These are phyloP conservation scores for Microcebus griseorufus DNA, from an alignment of 2,113 vertebrate genomes.

Conservation along the genomic window DNA sequence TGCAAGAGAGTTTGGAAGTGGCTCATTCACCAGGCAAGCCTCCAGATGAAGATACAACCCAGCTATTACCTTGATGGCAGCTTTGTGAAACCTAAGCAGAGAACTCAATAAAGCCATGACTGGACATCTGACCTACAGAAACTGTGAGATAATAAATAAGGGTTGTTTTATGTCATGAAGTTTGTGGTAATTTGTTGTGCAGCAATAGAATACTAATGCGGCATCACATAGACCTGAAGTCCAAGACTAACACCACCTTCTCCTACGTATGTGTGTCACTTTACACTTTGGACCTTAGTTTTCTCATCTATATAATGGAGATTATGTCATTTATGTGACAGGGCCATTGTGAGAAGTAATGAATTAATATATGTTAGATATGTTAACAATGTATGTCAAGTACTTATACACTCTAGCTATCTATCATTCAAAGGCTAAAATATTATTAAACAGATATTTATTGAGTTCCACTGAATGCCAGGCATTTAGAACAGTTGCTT, in stretches of 20 bases:
- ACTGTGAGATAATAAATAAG: neutral
- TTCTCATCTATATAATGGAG: constrained; percentile 20
- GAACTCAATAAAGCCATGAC: neutral
- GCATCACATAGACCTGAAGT: neutral
- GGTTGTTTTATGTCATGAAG: neutral
- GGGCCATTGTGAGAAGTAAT: neutral
- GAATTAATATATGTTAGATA: neutral
- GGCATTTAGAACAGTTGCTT: neutral
- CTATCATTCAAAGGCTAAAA: neutral
- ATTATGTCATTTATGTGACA: neutral
- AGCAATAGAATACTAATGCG: neutral
- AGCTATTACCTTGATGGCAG: neutral
- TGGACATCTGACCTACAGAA: neutral
- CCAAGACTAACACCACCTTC: neutral
- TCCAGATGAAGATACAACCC: neutral
- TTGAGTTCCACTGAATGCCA: neutral
- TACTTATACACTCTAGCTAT: neutral
- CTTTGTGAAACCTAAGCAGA: neutral
- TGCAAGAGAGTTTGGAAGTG: neutral
- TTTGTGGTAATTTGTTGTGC: neutral
- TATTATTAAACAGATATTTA: neutral
- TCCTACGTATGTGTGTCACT: neutral
- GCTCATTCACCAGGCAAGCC: neutral
- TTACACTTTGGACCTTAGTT: neutral
- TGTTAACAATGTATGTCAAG: neutral